Percentiles rank a stretch among this genome's conserved stretches.
phyloP scores from a whole-genome alignment of 2,113 vertebrate genomes.

The Antennarius striatus region DNA sequence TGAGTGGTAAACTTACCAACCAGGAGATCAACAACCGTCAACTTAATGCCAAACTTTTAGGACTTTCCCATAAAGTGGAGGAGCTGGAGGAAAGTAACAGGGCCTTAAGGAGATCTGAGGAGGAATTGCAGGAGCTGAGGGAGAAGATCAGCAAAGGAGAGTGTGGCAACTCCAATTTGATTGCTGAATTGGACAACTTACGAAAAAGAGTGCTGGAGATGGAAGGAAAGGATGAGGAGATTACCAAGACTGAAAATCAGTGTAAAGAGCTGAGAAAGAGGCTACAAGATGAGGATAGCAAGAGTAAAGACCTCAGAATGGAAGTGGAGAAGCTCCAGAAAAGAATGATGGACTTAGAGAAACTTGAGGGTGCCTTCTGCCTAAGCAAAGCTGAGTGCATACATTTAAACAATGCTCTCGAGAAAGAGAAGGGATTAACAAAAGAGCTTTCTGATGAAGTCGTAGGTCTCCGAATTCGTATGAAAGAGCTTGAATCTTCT shows the following conservation, averaged over 20 bases:
- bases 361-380: conserved; percentile 88
- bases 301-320: conserved; percentile 86
- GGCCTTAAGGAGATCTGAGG: conserved; percentile 88
- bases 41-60: conserved; percentile 85
- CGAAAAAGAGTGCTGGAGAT: conserved; percentile 92
- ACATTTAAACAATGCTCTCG: conserved; percentile 86
- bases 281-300: conserved; percentile 88
- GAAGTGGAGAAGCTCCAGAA: conserved; percentile 93
- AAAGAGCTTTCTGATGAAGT: conserved; percentile 92
- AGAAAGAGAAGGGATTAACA: conserved; percentile 88
- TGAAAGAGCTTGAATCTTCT: conserved; percentile 92
- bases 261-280: conserved; percentile 90
- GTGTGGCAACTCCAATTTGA: conserved; percentile 90
- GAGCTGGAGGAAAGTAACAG: conserved; percentile 90
- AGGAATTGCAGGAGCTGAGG: conserved; percentile 89
- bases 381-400: conserved; percentile 87
- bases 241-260: conserved; percentile 91
- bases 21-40: conserved; percentile 89
- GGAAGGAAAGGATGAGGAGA: conserved; percentile 97
- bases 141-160: conserved; percentile 91
- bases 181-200: conserved; percentile 92
- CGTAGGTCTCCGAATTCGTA: conserved; percentile 87
- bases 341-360: conserved; percentile 92
- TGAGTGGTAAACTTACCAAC: conserved; percentile 86
- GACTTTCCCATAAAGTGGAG: conserved; percentile 86